Percentiles rank a stretch among this genome's conserved stretches.
Evolutionary conservation across 2,797 vertebrate species (phyloP).

Genomic region (Syngnathus rostellatus): DNA sequence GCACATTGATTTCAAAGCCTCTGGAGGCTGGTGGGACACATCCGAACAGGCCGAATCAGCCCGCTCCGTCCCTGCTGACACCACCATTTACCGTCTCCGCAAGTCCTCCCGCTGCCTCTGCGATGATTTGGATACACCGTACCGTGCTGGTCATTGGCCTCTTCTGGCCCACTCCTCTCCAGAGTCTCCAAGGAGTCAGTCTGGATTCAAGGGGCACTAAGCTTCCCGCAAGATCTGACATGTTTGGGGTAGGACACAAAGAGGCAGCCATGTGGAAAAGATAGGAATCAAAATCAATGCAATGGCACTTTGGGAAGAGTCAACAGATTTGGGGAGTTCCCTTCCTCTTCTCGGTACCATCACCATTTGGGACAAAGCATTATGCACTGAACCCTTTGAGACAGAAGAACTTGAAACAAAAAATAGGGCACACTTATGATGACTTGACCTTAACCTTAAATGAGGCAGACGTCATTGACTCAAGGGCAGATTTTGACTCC

Average conservation of each 20-base stretch:
- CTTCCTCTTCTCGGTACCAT: constrained; percentile 37
- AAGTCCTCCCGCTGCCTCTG: constrained; percentile 28
- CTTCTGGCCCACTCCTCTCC: constrained; percentile 11
- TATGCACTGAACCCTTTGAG: constrained; percentile 38
- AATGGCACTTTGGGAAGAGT: constrained; percentile 68
- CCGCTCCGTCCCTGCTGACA: constrained; percentile 12
- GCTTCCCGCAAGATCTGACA: constrained; percentile 45
- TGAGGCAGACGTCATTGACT: too few species aligned
- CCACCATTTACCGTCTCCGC: constrained; percentile 41
- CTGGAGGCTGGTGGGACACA: constrained; percentile 53
- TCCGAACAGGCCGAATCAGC: constrained; percentile 35
- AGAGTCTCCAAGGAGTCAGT: constrained; percentile 37
- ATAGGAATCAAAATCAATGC: constrained; percentile 73
- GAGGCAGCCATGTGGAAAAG: constrained; percentile 57
- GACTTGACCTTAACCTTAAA: constrained; percentile 2
- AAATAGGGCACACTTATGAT: constrained; percentile 39
- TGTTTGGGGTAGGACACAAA: constrained; percentile 38
- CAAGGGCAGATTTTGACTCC: too few species aligned
- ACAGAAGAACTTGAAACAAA: constrained; percentile 19
- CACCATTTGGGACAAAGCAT: constrained; percentile 40
- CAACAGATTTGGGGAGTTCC: constrained; percentile 65
- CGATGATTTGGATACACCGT: constrained; percentile 47
- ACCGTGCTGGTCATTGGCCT: constrained; percentile 40
- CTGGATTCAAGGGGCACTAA: constrained; percentile 48
- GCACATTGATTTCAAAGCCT: constrained; percentile 76